phyloP scores from a whole-genome alignment of 2,888 invertebrate species.

The Philopedon plagiatum region DNA sequence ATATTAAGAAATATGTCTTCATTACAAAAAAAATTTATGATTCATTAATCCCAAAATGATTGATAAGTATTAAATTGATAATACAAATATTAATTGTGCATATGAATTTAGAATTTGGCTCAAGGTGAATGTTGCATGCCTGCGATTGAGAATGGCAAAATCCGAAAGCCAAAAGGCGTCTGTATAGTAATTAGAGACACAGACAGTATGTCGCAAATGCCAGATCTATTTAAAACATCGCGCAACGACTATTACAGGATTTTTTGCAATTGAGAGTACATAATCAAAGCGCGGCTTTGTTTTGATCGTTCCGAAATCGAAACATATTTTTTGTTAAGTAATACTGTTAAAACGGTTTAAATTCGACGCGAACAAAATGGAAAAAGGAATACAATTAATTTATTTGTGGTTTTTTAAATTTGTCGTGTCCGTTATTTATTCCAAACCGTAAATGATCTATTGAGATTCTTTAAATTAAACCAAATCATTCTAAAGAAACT shows the following conservation, averaged over 20 bases:
- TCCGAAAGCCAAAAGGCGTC: conserved; percentile 43
- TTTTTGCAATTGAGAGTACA: not conserved
- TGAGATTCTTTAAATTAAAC: too few relatives aligned
- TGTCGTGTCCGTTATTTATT: too few relatives aligned
- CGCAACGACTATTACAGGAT: not conserved
- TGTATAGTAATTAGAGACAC: conserved; percentile 37
- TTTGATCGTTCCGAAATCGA: not conserved
- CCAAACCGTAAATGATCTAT: too few relatives aligned
- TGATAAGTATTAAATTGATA: too few relatives aligned
- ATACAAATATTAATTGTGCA: conserved; percentile 18
- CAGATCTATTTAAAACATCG: conserved; percentile 23
- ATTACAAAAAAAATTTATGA: too few relatives aligned
- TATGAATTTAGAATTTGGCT: conserved; percentile 46
- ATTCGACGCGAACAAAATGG: not conserved
- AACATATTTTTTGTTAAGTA: not conserved
- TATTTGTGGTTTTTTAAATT: too few relatives aligned
- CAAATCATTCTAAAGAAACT: too few relatives aligned
- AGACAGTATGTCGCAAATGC: conserved; percentile 32
- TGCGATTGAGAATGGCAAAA: conserved; percentile 17
- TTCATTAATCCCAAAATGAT: not conserved
- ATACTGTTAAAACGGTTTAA: not conserved
- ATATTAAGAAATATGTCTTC: too few relatives aligned
- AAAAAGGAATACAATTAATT: not conserved
- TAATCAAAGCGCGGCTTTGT: not conserved
- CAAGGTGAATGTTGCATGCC: conserved; percentile 44